Evolutionary conservation across 2,113 vertebrate genomes (phyloP).

Genomic region (Solea solea): DNA sequence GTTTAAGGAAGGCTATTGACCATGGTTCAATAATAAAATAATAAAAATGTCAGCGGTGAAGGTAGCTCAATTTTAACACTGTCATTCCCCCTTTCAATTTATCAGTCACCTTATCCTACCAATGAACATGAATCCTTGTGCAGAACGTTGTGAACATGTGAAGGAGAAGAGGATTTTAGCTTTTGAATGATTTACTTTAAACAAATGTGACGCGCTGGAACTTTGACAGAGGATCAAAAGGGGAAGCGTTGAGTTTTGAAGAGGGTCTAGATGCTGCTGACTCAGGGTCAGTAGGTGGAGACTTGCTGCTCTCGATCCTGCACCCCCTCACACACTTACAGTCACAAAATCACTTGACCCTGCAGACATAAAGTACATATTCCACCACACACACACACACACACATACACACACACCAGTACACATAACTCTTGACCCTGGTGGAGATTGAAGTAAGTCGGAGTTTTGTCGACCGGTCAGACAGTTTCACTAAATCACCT

Average conservation of each 20-base stretch:
- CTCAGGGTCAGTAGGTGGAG: conserved; percentile 31
- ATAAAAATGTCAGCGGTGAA: conserved; percentile 3
- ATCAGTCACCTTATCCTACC: not conserved
- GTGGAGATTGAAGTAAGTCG: conserved; percentile 9
- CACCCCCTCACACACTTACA: not conserved
- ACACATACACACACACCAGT: not conserved
- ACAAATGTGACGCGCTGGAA: not conserved
- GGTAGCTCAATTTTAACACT: conserved; percentile 1
- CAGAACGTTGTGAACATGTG: not conserved
- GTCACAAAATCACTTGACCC: conserved; percentile 30
- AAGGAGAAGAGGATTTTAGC: conserved; percentile 26
- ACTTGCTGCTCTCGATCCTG: conserved; percentile 40
- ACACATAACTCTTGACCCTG: conserved; percentile 28
- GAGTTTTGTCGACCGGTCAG: conserved; percentile 16
- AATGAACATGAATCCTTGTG: conserved; percentile 11
- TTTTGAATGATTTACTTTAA: conserved; percentile 23
- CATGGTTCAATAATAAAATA: not conserved
- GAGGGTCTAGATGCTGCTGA: conserved; percentile 31
- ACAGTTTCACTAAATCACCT: conserved; percentile 6
- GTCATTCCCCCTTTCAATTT: not conserved
- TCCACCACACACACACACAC: conserved; percentile 1
- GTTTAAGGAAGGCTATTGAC: conserved; percentile 2
- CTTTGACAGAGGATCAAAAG: conserved; percentile 37
- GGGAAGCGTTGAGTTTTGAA: conserved; percentile 28
- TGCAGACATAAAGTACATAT: conserved; percentile 16